Evolutionary conservation across 2,888 invertebrate species (phyloP).

Genomic region (Yponomeuta cagnagella): DNA sequence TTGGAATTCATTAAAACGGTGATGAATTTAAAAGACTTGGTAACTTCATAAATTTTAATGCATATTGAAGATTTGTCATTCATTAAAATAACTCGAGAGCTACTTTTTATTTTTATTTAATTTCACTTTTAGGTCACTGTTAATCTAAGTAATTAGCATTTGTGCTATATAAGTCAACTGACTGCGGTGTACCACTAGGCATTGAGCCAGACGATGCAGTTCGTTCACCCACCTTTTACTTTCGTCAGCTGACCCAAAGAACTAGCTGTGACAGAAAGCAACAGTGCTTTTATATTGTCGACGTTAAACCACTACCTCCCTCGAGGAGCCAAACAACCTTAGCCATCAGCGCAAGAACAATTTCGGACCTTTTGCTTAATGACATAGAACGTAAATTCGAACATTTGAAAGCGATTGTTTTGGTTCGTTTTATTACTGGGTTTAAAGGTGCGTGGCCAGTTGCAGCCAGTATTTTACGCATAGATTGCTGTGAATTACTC

Average conservation of each 20-base stretch:
- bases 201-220: slow-evolving; percentile 35
- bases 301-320: slow-evolving; percentile 60
- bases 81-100: not conserved
- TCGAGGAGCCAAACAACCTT: slow-evolving; percentile 43
- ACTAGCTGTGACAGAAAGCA: slow-evolving; percentile 65
- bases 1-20: not conserved
- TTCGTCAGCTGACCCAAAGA: slow-evolving; percentile 58
- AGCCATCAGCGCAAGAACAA: slow-evolving; percentile 30
- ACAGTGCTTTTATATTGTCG: slow-evolving; percentile 69
- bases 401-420: not conserved
- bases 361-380: slow-evolving; percentile 40
- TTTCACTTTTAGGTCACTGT: slow-evolving; percentile 1
- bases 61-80: not conserved
- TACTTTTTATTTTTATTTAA: not conserved
- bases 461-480: slow-evolving; percentile 29
- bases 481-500: slow-evolving; percentile 42
- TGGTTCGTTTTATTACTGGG: not conserved
- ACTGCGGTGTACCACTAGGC: slow-evolving; percentile 24
- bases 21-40: too few relatives aligned
- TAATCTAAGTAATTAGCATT: not conserved
- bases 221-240: slow-evolving; percentile 70
- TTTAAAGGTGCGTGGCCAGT: slow-evolving; percentile 17
- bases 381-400: slow-evolving; percentile 28
- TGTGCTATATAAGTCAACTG: slow-evolving; percentile 2
- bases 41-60: too few relatives aligned